Percentiles rank a stretch among this genome's conserved stretches.
Evolutionary conservation across 92 coral and sea anemone genomes (phyloP).

Genomic region (Parazoanthus swiftii): DNA sequence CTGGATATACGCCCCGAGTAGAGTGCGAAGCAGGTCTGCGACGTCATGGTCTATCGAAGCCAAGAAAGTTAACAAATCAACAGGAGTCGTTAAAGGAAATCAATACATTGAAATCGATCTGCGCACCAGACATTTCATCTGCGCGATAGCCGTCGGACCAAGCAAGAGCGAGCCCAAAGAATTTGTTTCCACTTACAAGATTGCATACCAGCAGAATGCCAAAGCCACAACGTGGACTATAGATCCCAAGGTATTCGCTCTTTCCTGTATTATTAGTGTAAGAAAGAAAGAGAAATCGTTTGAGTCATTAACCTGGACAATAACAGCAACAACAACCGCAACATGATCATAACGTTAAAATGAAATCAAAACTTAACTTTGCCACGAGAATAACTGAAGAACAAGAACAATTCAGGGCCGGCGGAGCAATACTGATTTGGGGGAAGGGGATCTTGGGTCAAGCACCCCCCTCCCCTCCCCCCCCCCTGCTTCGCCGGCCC

Average conservation of each 20-base stretch:
- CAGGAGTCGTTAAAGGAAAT: neutral
- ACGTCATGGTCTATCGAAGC: neutral
- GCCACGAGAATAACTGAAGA: no score
- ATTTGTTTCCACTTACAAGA: neutral
- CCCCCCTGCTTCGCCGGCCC: no score
- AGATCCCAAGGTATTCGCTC: neutral
- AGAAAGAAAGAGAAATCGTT: no score
- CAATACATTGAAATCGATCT: constrained; percentile 23
- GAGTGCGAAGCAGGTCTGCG: neutral
- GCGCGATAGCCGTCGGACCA: constrained; percentile 8
- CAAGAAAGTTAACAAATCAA: neutral
- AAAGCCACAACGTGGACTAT: neutral
- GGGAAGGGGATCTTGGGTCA: no score
- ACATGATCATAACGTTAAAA: no score
- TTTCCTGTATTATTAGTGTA: neutral
- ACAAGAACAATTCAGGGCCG: no score
- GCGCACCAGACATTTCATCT: neutral
- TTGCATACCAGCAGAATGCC: neutral
- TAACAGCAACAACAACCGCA: no score
- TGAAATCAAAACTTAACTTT: no score
- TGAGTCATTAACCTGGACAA: no score
- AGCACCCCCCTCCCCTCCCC: no score
- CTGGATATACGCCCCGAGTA: neutral
- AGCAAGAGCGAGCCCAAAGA: neutral
- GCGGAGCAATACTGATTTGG: no score